Evolutionary conservation across 2,113 vertebrate genomes (phyloP).

Genomic region (Pseudorhombus dupliciocellatus): DNA sequence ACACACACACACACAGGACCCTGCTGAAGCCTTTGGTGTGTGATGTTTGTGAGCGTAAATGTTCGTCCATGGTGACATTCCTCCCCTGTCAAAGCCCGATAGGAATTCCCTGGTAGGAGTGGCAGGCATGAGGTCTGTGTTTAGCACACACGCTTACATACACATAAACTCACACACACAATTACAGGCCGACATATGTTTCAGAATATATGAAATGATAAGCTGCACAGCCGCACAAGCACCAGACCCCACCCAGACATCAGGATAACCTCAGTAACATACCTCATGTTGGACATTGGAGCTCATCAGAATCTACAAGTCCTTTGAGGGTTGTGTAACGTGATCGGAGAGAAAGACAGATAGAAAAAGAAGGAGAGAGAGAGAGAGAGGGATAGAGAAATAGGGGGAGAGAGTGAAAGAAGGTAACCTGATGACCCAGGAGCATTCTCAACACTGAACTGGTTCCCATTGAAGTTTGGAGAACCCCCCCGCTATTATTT

Average conservation of each 20-base stretch:
- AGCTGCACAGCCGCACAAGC: slow-evolving; percentile 19
- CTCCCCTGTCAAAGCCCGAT: slow-evolving; percentile 70
- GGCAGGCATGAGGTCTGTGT: slow-evolving; percentile 73
- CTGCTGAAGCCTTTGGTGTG: background rate
- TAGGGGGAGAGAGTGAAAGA: slow-evolving; percentile 24
- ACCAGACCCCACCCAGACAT: slow-evolving; percentile 58
- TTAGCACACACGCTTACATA: slow-evolving; percentile 47
- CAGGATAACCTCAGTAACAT: slow-evolving; percentile 62
- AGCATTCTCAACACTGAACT: slow-evolving; percentile 67
- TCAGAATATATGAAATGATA: slow-evolving; percentile 22
- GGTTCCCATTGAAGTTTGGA: slow-evolving; percentile 70
- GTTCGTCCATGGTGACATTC: slow-evolving; percentile 68
- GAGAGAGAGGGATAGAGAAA: slow-evolving; percentile 32
- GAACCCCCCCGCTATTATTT: slow-evolving; percentile 38
- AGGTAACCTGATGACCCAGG: slow-evolving; percentile 78
- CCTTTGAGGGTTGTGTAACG: slow-evolving; percentile 81
- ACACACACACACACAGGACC: slow-evolving; percentile 2
- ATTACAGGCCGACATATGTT: slow-evolving; percentile 6
- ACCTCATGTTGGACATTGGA: slow-evolving; percentile 72
- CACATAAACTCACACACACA: slow-evolving; percentile 15
- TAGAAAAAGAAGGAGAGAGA: slow-evolving; percentile 53
- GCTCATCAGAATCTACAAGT: slow-evolving; percentile 71
- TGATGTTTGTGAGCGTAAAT: slow-evolving; percentile 55
- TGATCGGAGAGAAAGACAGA: slow-evolving; percentile 69
- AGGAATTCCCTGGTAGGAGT: slow-evolving; percentile 81